These are phyloP conservation scores for Pelochelys cantorii DNA, from an alignment of 2,797 vertebrate genomes.

Conservation along the genomic window DNA sequence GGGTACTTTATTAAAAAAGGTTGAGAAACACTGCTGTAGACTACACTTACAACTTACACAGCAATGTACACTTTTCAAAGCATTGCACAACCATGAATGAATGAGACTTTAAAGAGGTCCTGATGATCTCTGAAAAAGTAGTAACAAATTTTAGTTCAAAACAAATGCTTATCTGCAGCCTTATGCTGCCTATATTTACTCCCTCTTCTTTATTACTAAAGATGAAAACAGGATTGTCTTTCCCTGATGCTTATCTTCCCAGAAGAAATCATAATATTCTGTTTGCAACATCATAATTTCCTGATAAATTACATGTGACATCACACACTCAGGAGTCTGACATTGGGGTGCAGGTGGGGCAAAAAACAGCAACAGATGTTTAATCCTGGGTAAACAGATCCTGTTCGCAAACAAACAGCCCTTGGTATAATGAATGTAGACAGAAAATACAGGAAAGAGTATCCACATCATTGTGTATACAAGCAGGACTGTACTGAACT, in stretches of 20 bases:
- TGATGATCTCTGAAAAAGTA: background rate
- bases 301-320: rapidly evolving
- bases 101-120: background rate
- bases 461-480: rapidly evolving
- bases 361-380: background rate
- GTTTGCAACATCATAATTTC: background rate
- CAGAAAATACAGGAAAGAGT: background rate
- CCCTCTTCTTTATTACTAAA: background rate
- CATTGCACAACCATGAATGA: background rate
- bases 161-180: background rate
- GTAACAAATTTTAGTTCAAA: background rate
- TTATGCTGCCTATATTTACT: background rate
- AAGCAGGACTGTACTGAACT: background rate
- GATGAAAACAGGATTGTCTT: background rate
- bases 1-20: too few relatives aligned
- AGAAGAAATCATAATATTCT: background rate
- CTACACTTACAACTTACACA: background rate
- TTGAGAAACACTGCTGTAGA: too few relatives aligned
- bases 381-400: background rate
- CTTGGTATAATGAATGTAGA: background rate
- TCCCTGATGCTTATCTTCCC: background rate
- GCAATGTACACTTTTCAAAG: background rate
- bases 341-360: background rate
- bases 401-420: background rate
- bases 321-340: background rate